Evolutionary conservation across 2,797 vertebrate species (phyloP).

Genomic region (Chaetophractus vellerosus): DNA sequence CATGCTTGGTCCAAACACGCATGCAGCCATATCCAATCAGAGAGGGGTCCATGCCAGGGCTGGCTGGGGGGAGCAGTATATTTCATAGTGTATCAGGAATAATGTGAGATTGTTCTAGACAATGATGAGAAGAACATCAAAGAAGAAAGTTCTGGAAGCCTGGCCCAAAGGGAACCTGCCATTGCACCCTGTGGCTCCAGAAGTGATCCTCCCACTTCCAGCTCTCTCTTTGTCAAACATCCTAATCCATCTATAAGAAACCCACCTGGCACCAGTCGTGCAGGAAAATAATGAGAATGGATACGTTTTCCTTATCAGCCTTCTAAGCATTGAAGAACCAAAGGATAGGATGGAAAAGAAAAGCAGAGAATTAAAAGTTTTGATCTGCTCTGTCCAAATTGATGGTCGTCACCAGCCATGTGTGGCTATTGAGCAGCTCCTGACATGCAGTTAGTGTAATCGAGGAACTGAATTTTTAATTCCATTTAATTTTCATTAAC

Average conservation of each 20-base stretch:
- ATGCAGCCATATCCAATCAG: background rate
- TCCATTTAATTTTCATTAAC: slow-evolving; percentile 58
- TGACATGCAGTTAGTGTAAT: background rate
- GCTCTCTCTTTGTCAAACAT: background rate
- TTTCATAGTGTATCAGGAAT: slow-evolving; percentile 67
- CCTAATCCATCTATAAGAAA: slow-evolving; percentile 27
- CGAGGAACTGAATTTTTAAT: background rate
- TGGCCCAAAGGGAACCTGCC: slow-evolving; percentile 20
- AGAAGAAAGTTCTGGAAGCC: slow-evolving; percentile 28
- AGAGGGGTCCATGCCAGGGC: slow-evolving; percentile 52
- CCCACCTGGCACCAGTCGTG: background rate
- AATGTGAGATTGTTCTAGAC: slow-evolving; percentile 71
- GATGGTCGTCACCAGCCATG: background rate
- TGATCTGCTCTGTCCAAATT: slow-evolving; percentile 3
- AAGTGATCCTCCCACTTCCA: background rate
- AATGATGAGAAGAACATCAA: slow-evolving; percentile 84
- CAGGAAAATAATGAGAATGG: slow-evolving; percentile 32
- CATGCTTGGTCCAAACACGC: background rate
- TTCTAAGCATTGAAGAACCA: slow-evolving; percentile 33
- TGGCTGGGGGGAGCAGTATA: background rate
- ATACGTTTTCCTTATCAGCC: slow-evolving; percentile 15
- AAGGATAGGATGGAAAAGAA: slow-evolving; percentile 17
- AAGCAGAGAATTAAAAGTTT: background rate
- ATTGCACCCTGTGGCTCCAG: slow-evolving; percentile 18
- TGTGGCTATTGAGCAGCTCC: background rate